These are phyloP conservation scores for Metacarcinus magister DNA, from an alignment of 2,888 invertebrate species.

Conservation along the genomic window DNA sequence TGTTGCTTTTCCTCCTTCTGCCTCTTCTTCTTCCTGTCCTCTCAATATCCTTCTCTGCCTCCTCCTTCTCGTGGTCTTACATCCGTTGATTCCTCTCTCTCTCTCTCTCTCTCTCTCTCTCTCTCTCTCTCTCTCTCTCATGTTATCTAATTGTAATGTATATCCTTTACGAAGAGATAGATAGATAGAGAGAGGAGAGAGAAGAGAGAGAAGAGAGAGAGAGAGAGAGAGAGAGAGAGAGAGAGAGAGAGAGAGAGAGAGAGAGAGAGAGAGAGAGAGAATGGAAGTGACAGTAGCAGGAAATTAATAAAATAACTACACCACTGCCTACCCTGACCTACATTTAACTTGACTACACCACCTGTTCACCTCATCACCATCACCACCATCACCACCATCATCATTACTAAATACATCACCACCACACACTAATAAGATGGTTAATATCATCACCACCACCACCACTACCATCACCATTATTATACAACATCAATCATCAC, in stretches of 20 bases:
- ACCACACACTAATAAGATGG: background rate
- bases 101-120: constrained; percentile 26
- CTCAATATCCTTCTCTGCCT: background rate
- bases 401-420: no score
- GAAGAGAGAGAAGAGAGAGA: no score
- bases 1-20: background rate
- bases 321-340: background rate
- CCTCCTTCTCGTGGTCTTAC: background rate
- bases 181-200: background rate
- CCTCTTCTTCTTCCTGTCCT: background rate
- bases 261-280: no score
- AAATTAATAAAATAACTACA: background rate
- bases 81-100: background rate
- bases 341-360: background rate
- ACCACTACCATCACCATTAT: background rate
- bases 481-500: no score
- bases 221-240: background rate
- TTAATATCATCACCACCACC: background rate
- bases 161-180: no score
- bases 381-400: no score
- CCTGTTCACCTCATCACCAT: no score
- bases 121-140: background rate
- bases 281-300: background rate
- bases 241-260: no score
- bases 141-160: background rate